Evolutionary conservation across 2,797 vertebrate species (phyloP).

Genomic region (Parauchenoglanis ngamensis): DNA sequence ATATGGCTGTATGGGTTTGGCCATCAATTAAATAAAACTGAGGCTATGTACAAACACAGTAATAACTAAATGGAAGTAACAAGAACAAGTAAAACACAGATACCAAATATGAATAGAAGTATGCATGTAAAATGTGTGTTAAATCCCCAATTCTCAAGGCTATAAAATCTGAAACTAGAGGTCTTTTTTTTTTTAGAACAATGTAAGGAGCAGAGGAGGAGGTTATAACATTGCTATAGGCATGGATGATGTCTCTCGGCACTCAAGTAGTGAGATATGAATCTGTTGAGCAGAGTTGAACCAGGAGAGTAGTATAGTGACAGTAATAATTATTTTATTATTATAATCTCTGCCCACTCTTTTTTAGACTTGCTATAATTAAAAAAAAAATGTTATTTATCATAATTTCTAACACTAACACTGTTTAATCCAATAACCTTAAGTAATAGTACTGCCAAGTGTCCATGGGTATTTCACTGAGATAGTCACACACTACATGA

Average conservation of each 20-base stretch:
- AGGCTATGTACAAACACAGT: background rate
- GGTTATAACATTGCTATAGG: background rate
- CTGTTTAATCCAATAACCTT: background rate
- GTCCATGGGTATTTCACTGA: conserved; percentile 18
- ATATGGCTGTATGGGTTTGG: too few species aligned
- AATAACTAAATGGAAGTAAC: background rate
- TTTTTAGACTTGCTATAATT: background rate
- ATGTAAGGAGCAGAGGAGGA: background rate
- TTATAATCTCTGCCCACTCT: background rate
- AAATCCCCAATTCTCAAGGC: background rate
- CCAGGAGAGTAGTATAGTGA: background rate
- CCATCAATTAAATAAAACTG: background rate
- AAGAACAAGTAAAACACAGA: background rate
- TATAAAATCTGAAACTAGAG: background rate
- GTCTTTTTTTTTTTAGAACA: background rate
- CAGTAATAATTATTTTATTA: background rate
- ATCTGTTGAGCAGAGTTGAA: background rate
- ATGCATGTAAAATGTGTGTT: background rate
- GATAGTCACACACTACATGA: conserved; percentile 18
- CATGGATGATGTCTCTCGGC: too few species aligned
- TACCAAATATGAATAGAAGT: background rate
- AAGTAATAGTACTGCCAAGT: background rate
- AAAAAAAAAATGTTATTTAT: conserved; percentile 2
- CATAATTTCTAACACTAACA: background rate
- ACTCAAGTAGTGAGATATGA: too few species aligned